Evolutionary conservation across 2,888 invertebrate species (phyloP).

Genomic region (Meta bourneti): DNA sequence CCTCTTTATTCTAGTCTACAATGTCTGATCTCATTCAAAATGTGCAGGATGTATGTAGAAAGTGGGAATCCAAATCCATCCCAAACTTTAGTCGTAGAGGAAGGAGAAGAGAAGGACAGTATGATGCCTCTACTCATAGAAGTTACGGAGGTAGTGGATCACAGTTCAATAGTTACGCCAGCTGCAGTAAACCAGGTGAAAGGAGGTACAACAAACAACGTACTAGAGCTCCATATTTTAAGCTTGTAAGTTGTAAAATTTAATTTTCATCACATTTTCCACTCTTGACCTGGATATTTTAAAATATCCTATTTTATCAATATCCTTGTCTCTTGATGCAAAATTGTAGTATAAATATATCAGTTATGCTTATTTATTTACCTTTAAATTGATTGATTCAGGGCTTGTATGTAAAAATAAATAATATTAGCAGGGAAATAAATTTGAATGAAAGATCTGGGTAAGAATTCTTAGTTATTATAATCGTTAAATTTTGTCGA

Average conservation of each 20-base stretch:
- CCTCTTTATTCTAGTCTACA: background rate
- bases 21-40: conserved; percentile 59
- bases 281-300: too few species aligned
- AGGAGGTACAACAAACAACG: conserved; percentile 19
- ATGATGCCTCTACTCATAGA: background rate
- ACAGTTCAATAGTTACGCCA: conserved; percentile 3
- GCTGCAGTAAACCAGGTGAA: conserved; percentile 26
- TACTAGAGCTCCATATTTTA: conserved; percentile 18
- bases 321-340: too few species aligned
- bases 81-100: conserved; percentile 28
- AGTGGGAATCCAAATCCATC: conserved; percentile 34
- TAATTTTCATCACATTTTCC: background rate
- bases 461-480: too few species aligned
- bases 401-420: too few species aligned
- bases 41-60: conserved; percentile 53
- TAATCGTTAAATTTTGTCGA: too few species aligned
- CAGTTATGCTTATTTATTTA: too few species aligned
- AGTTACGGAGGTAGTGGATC: conserved; percentile 2
- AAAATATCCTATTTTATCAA: too few species aligned
- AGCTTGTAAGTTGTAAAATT: conserved; percentile 28
- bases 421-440: too few species aligned
- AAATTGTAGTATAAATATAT: too few species aligned
- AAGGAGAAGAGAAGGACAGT: background rate
- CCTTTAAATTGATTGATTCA: too few species aligned
- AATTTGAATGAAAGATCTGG: too few species aligned